Evolutionary conservation across 2,113 vertebrate species (phyloP).

Genomic region (Podocnemis expansa): DNA sequence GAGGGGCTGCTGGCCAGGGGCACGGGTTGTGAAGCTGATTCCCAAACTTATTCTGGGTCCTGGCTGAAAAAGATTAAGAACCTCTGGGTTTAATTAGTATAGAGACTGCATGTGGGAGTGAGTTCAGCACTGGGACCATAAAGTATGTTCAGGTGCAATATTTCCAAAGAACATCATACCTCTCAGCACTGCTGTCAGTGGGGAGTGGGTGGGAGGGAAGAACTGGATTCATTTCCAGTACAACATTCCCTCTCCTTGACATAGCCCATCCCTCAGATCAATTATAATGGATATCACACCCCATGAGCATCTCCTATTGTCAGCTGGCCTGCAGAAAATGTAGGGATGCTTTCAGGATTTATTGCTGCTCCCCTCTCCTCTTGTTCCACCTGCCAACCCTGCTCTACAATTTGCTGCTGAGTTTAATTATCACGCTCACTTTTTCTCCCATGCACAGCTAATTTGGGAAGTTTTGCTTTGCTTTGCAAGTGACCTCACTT

Average conservation of each 20-base stretch:
- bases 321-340: fast-evolving
- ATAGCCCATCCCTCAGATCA: background rate
- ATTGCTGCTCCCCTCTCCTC: background rate
- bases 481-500: background rate
- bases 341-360: background rate
- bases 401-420: background rate
- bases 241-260: slow-evolving; percentile 10
- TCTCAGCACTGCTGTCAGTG: background rate
- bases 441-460: background rate
- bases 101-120: background rate
- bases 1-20: too few relatives aligned
- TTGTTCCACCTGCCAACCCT: background rate
- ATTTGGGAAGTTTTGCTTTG: background rate
- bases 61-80: too few relatives aligned
- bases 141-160: background rate
- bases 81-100: slow-evolving; percentile 1
- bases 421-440: background rate
- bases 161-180: background rate
- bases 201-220: background rate
- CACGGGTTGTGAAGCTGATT: too few relatives aligned
- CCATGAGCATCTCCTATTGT: background rate
- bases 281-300: background rate
- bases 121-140: background rate
- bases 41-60: too few relatives aligned
- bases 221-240: background rate